Conservation (phyloP, 2,888 invertebrate species). For the Trichogramma evanescens region DNA sequence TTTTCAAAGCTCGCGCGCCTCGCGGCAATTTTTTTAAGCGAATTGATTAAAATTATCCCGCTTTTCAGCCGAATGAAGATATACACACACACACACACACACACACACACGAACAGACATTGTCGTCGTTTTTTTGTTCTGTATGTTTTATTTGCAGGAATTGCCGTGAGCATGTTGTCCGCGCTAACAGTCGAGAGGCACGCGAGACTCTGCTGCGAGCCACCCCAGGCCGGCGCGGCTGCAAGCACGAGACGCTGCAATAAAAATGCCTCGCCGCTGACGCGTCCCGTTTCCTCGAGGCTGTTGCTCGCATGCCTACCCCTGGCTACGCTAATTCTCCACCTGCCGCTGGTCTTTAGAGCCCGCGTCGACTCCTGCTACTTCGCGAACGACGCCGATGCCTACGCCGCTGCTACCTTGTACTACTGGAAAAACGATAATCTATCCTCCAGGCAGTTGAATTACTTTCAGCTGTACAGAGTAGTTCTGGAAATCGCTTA, state of each 20-base stretch:
- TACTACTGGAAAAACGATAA: slow-evolving; percentile 57
- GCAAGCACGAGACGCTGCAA: too few species aligned
- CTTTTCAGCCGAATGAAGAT: too few species aligned
- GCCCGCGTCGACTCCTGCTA: slow-evolving; percentile 48
- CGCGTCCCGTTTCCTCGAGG: slow-evolving; percentile 34
- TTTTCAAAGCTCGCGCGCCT: too few species aligned
- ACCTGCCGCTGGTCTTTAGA: slow-evolving; percentile 63
- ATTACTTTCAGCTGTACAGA: slow-evolving; percentile 56
- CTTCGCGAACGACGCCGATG: slow-evolving; percentile 49
- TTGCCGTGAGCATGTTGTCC: slow-evolving; percentile 70
- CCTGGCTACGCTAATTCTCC: slow-evolving; percentile 59
- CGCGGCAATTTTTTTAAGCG: too few species aligned
- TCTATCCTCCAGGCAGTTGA: slow-evolving; percentile 48
- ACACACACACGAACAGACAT: too few species aligned
- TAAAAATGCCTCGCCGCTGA: too few species aligned
- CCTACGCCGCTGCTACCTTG: slow-evolving; percentile 45
- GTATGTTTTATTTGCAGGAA: slow-evolving; percentile 45
- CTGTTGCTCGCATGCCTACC: slow-evolving; percentile 55
- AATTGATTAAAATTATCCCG: too few species aligned
- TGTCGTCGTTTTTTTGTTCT: too few species aligned
- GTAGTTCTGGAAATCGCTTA: slow-evolving; percentile 59
- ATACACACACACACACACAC: too few species aligned
- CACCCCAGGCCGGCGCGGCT: slow-evolving; percentile 45
- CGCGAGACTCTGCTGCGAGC: slow-evolving; percentile 55
- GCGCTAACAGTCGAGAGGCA: slow-evolving; percentile 69